Base-by-base conservation (phyloP, 2,888 invertebrate species). In the Mythimna lalbum region DNA sequence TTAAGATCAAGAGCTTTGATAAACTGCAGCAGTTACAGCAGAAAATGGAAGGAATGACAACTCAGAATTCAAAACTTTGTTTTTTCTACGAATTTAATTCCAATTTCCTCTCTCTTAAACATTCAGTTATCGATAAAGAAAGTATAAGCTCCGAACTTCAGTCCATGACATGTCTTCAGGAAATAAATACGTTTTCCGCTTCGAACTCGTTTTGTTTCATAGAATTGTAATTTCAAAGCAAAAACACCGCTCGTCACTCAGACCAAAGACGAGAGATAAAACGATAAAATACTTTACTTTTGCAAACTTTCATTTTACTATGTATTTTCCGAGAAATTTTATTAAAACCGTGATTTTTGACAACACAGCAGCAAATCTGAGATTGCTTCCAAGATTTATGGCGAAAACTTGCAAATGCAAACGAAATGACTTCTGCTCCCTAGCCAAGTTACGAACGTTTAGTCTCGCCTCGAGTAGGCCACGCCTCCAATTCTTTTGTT, bases 301-400 rank as follows among this genome's bases (percentile, higher is more conserved):
- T 88, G 88, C 90, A 86, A 89, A 92, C 86, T 90, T 91, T 89
- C 88, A 88, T 90, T 90, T 90, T 81, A 87, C 87, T 87, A 90
- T n/a, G n/a, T n/a, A n/a, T 90, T 90, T 88, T 88, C 84, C 83
- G 88, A 84, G 88, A 90, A 88, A 89, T 90, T 84, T 91, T 89
- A 90, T 86, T 84, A 89, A 89, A 89, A 63, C 83, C 83, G 69
- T 86, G 85, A 85, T 81, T 84, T 86, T 87, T 87, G 87, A 88
- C 86, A 88, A 88, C 84, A 86, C 78, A 86, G 85, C 85, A 85
- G 76, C 73, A 81, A 77, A 81, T 80, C 69, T 52, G 62, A 71
- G 73, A 81, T 83, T 85, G 74, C 76, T 73, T 73, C 57, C 33
- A 75, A 75, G 86, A 85, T 84, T 83, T 80, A 77, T 79, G 75